Conservation (phyloP, 1,140 invertebrate species). For the Phenacoccus solenopsis region DNA sequence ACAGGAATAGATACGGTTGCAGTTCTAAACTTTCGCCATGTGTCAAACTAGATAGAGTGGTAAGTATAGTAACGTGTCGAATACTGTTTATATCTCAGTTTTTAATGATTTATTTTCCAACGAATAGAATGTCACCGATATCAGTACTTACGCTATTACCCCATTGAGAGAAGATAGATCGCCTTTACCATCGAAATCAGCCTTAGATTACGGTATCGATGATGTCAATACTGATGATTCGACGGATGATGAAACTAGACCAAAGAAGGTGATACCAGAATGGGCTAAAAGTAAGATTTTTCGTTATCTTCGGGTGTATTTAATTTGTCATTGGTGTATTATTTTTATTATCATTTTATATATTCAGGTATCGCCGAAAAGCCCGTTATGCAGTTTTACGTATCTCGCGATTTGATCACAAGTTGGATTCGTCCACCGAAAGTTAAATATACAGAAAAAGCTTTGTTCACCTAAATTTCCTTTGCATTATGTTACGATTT, state of each 20-base stretch:
- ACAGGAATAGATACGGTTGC: not conserved
- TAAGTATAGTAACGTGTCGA: not conserved
- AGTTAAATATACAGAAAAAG: no score
- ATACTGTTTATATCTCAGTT: not conserved
- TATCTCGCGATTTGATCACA: not conserved
- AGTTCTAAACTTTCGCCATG: not conserved
- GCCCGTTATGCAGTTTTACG: not conserved
- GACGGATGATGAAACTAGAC: not conserved
- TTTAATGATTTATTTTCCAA: not conserved
- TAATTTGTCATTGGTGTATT: no score
- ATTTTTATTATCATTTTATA: no score
- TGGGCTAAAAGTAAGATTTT: not conserved
- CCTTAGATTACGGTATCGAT: not conserved
- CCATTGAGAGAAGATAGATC: not conserved
- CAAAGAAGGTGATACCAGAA: not conserved
- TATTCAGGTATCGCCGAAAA: no score
- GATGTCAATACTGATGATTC: conserved; percentile 6
- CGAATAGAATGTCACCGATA: not conserved
- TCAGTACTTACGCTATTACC: not conserved
- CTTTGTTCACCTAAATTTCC: no score
- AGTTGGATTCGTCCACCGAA: not conserved
- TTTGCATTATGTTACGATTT: no score
- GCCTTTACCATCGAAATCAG: not conserved
- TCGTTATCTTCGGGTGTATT: no score
- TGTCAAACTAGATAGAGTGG: not conserved